These are phyloP conservation scores for Pararge aegeria DNA, from an alignment of 1,140 invertebrate species.

Conservation along the genomic window DNA sequence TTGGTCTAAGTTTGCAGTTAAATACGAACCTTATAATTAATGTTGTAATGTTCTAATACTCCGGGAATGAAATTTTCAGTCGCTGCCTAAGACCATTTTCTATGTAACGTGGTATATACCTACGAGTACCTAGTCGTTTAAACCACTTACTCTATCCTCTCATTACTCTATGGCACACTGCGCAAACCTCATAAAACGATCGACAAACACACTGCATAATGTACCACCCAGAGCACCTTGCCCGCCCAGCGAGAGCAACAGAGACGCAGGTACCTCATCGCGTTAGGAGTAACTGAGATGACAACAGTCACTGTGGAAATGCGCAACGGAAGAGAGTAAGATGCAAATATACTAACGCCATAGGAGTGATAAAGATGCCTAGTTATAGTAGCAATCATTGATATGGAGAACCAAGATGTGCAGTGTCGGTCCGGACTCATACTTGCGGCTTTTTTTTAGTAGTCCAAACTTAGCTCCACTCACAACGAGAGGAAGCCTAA, in stretches of 20 bases:
- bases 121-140: not conserved
- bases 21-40: too few species aligned
- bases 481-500: too few species aligned
- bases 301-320: conserved; percentile 40
- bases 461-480: too few species aligned
- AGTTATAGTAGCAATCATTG: not conserved
- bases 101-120: too few species aligned
- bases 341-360: not conserved
- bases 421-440: not conserved
- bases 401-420: not conserved
- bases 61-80: too few species aligned
- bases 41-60: too few species aligned
- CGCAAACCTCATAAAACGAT: conserved; percentile 68
- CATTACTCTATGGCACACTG: conserved; percentile 47
- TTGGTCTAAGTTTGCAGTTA: too few species aligned
- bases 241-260: conserved; percentile 54
- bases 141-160: conserved; percentile 27
- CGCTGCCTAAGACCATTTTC: too few species aligned
- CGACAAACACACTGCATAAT: conserved; percentile 69
- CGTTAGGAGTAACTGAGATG: conserved; percentile 25
- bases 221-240: conserved; percentile 34
- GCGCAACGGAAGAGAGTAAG: conserved; percentile 52
- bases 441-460: too few species aligned
- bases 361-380: not conserved
- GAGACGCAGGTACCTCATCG: conserved; percentile 19